phyloP scores from a whole-genome alignment of 1,140 invertebrate species.

The Zaprionus inermis region DNA sequence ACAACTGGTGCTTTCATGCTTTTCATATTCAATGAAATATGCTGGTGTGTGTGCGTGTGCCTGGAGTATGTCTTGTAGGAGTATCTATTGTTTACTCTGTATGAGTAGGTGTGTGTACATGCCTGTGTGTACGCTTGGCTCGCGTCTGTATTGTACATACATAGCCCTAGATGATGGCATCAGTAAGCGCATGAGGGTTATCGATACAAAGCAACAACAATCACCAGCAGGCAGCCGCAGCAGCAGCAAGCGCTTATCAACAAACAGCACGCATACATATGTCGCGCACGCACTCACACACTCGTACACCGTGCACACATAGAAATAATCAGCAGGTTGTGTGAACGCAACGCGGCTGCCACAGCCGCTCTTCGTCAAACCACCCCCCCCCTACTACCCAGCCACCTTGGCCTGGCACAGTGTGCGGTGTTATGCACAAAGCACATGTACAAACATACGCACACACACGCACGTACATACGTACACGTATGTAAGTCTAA shows the following conservation, averaged over 20 bases:
- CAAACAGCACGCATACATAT: constrained; percentile 63
- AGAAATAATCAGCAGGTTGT: constrained; percentile 27
- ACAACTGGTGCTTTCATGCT: constrained; percentile 27
- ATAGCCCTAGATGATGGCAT: constrained; percentile 50
- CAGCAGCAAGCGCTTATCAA: constrained; percentile 71
- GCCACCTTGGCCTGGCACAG: constrained; percentile 5
- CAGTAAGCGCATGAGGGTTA: constrained; percentile 62
- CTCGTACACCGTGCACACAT: constrained; percentile 5
- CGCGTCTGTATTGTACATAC: neutral
- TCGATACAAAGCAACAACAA: constrained; percentile 63
- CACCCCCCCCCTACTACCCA: neutral
- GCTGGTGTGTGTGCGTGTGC: neutral
- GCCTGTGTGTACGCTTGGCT: neutral
- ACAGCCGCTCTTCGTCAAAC: neutral
- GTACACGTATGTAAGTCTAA: constrained; percentile 33
- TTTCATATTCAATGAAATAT: constrained; percentile 5
- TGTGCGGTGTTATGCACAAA: constrained; percentile 44
- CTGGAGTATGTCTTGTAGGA: neutral
- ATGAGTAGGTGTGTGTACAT: neutral
- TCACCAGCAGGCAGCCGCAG: constrained; percentile 30
- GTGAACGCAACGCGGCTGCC: constrained; percentile 15
- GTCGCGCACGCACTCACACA: constrained; percentile 4
- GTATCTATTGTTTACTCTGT: neutral
- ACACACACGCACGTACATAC: constrained; percentile 29
- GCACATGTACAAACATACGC: constrained; percentile 49